Percentiles rank a stretch among this genome's conserved stretches.
phyloP scores from a whole-genome alignment of 1,140 invertebrate genomes.

The Globodera rostochiensis region DNA sequence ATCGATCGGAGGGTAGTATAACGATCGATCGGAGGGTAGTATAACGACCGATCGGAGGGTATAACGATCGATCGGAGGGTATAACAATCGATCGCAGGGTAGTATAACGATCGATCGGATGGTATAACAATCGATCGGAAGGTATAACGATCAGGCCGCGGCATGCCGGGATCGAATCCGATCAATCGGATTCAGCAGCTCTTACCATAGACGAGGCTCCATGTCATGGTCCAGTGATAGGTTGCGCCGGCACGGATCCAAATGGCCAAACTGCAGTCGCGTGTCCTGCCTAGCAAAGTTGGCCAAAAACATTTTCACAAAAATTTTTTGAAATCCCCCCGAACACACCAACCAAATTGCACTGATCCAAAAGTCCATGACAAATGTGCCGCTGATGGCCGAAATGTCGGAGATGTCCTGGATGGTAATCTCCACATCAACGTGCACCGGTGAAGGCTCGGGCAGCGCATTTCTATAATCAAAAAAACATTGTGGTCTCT shows the following conservation, averaged over 20 bases:
- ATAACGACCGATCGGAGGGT: too few relatives aligned
- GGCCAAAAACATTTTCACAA: constrained; percentile 1
- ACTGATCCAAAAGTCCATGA: constrained; percentile 64
- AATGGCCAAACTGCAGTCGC: constrained; percentile 53
- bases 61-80: too few relatives aligned
- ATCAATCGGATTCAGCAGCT: background rate
- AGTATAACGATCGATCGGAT: too few relatives aligned
- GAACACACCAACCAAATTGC: constrained; percentile 50
- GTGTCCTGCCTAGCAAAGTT: constrained; percentile 48
- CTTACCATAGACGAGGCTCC: constrained; percentile 61
- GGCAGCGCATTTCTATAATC: constrained; percentile 62
- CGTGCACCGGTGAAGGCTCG: constrained; percentile 60
- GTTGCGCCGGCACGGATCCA: constrained; percentile 61
- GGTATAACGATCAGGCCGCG: too few relatives aligned
- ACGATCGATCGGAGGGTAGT: too few relatives aligned
- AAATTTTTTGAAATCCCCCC: background rate
- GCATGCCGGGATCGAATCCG: constrained; percentile 4
- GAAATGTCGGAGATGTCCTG: constrained; percentile 64
- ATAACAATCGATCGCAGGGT: too few relatives aligned
- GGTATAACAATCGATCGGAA: too few relatives aligned
- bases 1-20: too few relatives aligned
- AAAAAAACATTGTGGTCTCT: background rate
- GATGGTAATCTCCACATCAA: constrained; percentile 63
- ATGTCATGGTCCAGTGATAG: constrained; percentile 65
- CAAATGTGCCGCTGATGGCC: constrained; percentile 64